A percentile compares a stretch with the other conserved stretches of the same genome.
Conservation (phyloP, 2,113 vertebrate species). For the Sinocyclocheilus anophthalmus region DNA sequence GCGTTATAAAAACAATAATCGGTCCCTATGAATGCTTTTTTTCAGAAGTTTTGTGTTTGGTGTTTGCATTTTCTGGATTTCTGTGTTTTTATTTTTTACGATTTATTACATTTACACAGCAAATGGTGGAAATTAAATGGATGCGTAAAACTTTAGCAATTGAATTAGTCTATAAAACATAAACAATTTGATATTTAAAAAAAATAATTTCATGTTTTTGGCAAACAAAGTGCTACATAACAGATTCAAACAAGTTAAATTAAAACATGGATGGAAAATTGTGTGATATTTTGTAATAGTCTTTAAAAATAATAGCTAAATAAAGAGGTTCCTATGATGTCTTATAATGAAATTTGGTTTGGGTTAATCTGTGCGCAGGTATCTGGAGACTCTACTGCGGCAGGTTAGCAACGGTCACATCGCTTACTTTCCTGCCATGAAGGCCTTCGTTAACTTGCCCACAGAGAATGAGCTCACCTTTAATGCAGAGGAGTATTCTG, state of each 20-base stretch:
- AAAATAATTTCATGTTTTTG: not conserved
- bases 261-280: not conserved
- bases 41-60: too few species aligned
- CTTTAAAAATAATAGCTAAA: not conserved
- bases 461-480: conserved; percentile 98
- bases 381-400: conserved; percentile 95
- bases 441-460: conserved; percentile 97
- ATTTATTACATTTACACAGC: not conserved
- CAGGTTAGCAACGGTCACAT: conserved; percentile 99
- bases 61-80: not conserved
- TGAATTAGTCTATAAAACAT: not conserved
- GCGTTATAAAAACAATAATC: too few species aligned
- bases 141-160: not conserved
- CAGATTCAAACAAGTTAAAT: not conserved
- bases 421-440: conserved; percentile 99
- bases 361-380: conserved; percentile 74
- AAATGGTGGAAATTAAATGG: not conserved
- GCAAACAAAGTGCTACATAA: not conserved
- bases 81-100: too few species aligned
- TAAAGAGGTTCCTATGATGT: not conserved
- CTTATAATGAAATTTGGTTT: not conserved
- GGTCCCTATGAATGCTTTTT: not conserved
- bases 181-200: not conserved
- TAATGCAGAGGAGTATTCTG: conserved; percentile 98
- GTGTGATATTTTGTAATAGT: not conserved